Base-by-base conservation (phyloP, 1,140 invertebrate genomes). In the Neodiprion virginianus region DNA sequence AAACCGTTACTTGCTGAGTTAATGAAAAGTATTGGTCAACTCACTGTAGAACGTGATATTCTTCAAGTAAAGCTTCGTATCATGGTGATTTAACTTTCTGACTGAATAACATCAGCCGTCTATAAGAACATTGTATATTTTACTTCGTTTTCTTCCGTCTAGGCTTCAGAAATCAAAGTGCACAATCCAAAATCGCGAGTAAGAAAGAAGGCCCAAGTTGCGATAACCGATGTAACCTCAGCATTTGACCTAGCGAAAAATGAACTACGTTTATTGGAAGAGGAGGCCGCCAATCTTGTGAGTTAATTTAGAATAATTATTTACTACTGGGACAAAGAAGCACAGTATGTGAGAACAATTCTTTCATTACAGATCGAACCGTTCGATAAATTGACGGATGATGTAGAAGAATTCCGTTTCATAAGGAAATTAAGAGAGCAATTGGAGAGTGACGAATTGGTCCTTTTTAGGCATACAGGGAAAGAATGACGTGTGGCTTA, bases 211-310 rank as follows among this genome's bases (percentile, higher is more conserved):
- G 83, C 94, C 73, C 90, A 90, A 79, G 91, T 92, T 0, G 93
- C 95, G 81, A 88, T 91, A 75, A 86, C 89, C 67, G 94, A 95
- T 85, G 89, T 98, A 50, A 87, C 95, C 77, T 93, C 93, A 67
- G 93, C 94, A 68, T 94, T 97, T 84, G 95, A 94, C 76, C 94
- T 97, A 84, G 89, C 99, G 21, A 99, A 99, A 88, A 88, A 91
- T 78, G 96, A 98, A 84, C 84, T 99, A 40, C 92, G 94, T 79
- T 95, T 96, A 84, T 91, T 98, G 82, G 93, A 98, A 84, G 92
- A 95, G 85, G 95, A 93, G 72, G 96, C 97, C 86, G 92, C 97
- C 5, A 93, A 94, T 87, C 89, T 98, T 90, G 95, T 96, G 88
- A 89, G 85, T 87, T 28, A 71, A 72, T 48, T 69, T 72, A 48